Evolutionary conservation across 1,140 invertebrate genomes (phyloP), one percentile per base, ranked within the genome.

Genomic region (Zeugodacus cucurbitae): DNA sequence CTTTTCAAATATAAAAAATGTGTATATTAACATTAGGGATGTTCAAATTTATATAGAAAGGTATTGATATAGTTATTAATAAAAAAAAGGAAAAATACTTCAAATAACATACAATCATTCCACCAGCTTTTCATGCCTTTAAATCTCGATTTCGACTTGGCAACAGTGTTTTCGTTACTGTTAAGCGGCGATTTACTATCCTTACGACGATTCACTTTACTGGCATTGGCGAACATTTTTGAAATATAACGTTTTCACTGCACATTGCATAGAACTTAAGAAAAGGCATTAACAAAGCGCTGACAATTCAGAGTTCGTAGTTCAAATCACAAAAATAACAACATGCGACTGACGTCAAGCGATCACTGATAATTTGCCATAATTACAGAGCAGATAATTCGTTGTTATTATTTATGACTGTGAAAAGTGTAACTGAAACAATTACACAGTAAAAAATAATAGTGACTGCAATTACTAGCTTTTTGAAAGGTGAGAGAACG

Each of bases 111-210:
- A 92, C 91, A 92, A 62, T 92, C 89, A 86, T 89, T 90, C 91
- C 91, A 92, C 91, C 91, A 92, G 87, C 88, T 92, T 86, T 89
- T 91, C 89, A 91, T 90, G 62, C 70, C 57, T 86, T 91, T 92
- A 57, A 62, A 70, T 37, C 86, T 90, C 57, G 89, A 87, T 57
- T 85, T 89, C 90, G 29, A 64, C 86, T 41, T 90, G 88, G 2
- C 7, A n/a, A 37, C 67, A 37, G 59, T 0, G 34, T 58, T 67
- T 44, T 82, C 74, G 44, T 82, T 48, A 4, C 11, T 10, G 37
- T n/a, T 48, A 4, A 48, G 41, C 7, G 41, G 22, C 3, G 14
- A 44, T n/a, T 82, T 82, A n/a, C 74, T 20, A 2, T 82, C 74
- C n/a, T 82, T 82, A 20, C 41, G 74, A 48, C 74, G 74, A 29